Evolutionary conservation across 2,113 vertebrate genomes (phyloP).

Genomic region (Cacatua alba): DNA sequence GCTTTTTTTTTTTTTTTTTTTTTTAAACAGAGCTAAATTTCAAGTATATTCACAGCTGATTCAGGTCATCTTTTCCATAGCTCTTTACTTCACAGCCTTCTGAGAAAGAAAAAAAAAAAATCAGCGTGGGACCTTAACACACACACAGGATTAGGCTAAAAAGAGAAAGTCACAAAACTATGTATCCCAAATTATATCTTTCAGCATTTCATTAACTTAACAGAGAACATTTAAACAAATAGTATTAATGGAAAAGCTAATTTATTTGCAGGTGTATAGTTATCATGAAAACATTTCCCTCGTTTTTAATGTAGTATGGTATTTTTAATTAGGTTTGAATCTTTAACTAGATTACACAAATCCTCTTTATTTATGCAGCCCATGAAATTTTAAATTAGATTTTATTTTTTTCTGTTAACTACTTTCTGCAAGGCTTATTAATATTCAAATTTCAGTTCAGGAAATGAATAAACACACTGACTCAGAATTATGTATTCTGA

Average conservation of each 20-base stretch:
- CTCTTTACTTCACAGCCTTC: background rate
- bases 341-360: slow-evolving; percentile 29
- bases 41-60: background rate
- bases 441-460: slow-evolving; percentile 11
- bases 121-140: background rate
- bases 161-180: background rate
- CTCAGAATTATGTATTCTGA: slow-evolving; percentile 41
- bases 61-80: background rate
- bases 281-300: slow-evolving; percentile 45
- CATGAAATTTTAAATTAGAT: slow-evolving; percentile 65
- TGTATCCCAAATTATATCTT: background rate
- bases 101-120: background rate
- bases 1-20: background rate
- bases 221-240: slow-evolving; percentile 29
- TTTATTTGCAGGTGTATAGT: slow-evolving; percentile 31
- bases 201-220: slow-evolving; percentile 38
- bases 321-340: slow-evolving; percentile 48
- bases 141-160: slow-evolving; percentile 36
- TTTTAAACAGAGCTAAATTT: background rate
- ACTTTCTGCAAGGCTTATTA: slow-evolving; percentile 45
- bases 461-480: background rate
- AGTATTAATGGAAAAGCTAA: slow-evolving; percentile 15
- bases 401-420: slow-evolving; percentile 46
- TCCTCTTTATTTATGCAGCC: slow-evolving; percentile 5
- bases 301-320: slow-evolving; percentile 33